A percentile compares a stretch with the other conserved stretches of the same genome.
These are phyloP conservation scores for Ornithorhynchus anatinus DNA, from an alignment of 2,113 vertebrate species.

Conservation along the genomic window DNA sequence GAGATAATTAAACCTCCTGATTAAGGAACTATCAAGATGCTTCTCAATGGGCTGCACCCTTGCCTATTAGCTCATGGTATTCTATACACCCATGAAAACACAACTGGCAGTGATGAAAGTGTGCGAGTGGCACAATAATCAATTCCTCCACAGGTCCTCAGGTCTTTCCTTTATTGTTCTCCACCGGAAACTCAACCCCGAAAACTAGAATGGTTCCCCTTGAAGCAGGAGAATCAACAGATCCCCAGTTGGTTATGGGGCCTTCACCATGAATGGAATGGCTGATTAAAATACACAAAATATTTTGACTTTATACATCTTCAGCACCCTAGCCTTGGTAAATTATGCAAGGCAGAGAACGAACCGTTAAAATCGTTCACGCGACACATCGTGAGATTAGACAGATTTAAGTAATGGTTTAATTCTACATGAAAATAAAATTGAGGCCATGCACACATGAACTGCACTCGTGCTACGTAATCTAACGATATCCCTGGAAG, in stretches of 20 bases:
- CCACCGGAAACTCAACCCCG: too few relatives aligned
- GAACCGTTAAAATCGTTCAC: background rate
- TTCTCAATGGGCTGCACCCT: slow-evolving; percentile 65
- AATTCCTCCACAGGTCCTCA: too few relatives aligned
- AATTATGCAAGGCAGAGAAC: too few relatives aligned
- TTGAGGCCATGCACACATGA: background rate
- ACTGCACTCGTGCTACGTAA: background rate
- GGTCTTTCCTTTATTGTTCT: too few relatives aligned
- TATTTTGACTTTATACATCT: slow-evolving; percentile 19
- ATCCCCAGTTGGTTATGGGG: slow-evolving; percentile 6
- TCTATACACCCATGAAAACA: slow-evolving; percentile 70
- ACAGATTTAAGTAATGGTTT: background rate
- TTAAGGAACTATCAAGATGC: slow-evolving; percentile 82
- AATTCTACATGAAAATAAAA: background rate
- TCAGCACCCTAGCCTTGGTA: too few relatives aligned
- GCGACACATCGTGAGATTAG: background rate
- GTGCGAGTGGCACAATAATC: too few relatives aligned
- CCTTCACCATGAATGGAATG: background rate
- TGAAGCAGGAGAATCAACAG: slow-evolving; percentile 46
- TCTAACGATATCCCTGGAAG: background rate
- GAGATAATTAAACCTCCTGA: slow-evolving; percentile 82
- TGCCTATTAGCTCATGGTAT: slow-evolving; percentile 75
- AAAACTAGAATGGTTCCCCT: slow-evolving; percentile 17
- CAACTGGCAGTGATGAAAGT: slow-evolving; percentile 48
- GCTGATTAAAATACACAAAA: slow-evolving; percentile 12